These are phyloP conservation scores for Zaprionus ghesquierei DNA, from an alignment of 1,140 invertebrate genomes.

Conservation along the genomic window DNA sequence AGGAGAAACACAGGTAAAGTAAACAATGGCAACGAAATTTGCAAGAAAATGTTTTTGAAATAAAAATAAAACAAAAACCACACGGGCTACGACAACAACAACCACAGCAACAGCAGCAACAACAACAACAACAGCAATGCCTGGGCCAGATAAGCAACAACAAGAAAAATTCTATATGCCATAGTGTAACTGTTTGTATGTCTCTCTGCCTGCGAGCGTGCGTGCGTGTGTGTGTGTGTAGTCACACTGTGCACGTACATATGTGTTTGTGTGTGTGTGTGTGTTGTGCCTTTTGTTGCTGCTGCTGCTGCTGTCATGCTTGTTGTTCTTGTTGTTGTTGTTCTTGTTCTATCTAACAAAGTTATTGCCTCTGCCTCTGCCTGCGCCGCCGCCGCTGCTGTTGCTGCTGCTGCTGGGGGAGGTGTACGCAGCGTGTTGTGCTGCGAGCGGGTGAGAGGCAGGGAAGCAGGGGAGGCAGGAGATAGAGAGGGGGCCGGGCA, in stretches of 20 bases:
- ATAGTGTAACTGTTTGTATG: slow-evolving; percentile 58
- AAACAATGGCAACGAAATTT: slow-evolving; percentile 26
- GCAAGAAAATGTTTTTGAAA: slow-evolving; percentile 27
- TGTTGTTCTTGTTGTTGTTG: slow-evolving; percentile 24
- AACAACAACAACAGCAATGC: slow-evolving; percentile 39
- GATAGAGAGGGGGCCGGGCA: slow-evolving; percentile 38
- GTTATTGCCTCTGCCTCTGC: slow-evolving; percentile 61
- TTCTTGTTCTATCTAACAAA: slow-evolving; percentile 75
- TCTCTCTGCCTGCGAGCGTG: slow-evolving; percentile 32
- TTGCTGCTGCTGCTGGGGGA: slow-evolving; percentile 41
- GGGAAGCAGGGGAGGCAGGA: background rate
- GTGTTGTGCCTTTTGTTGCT: slow-evolving; percentile 50
- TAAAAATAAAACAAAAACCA: background rate
- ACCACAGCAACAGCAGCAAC: slow-evolving; percentile 24
- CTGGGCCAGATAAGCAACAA: slow-evolving; percentile 59
- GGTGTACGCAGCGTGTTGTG: slow-evolving; percentile 18
- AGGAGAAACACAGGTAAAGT: slow-evolving; percentile 40
- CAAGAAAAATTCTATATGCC: slow-evolving; percentile 68
- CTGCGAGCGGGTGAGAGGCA: background rate
- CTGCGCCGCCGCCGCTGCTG: slow-evolving; percentile 44
- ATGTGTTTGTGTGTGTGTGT: slow-evolving; percentile 33
- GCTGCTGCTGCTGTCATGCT: slow-evolving; percentile 22
- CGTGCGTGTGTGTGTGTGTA: slow-evolving; percentile 10
- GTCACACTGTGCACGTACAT: slow-evolving; percentile 25
- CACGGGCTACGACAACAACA: slow-evolving; percentile 31